Evolutionary conservation across 2,888 invertebrate genomes (phyloP).

Genomic region (Schrankia costaestrigalis): DNA sequence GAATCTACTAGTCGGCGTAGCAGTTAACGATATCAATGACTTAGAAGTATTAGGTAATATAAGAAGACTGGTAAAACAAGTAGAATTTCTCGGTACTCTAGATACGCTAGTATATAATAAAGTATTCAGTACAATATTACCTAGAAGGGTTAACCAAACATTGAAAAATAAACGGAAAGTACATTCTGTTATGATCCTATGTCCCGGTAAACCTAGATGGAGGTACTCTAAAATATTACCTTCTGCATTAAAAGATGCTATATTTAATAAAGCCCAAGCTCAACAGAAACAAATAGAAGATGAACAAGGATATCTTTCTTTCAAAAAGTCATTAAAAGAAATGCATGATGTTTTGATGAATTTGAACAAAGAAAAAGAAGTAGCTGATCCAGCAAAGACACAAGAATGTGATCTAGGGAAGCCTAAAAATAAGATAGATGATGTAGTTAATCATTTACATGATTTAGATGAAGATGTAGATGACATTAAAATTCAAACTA

Average conservation of each 20-base stretch:
- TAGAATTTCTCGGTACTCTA: constrained; percentile 73
- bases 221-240: constrained; percentile 53
- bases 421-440: constrained; percentile 42
- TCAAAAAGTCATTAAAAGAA: constrained; percentile 55
- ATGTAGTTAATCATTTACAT: constrained; percentile 52
- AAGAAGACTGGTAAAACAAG: constrained; percentile 77
- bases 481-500: constrained; percentile 52
- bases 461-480: constrained; percentile 52
- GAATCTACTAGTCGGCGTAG: constrained; percentile 81
- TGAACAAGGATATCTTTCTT: constrained; percentile 50
- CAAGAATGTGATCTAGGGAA: constrained; percentile 13
- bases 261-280: constrained; percentile 62
- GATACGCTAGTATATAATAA: constrained; percentile 75
- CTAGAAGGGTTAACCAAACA: constrained; percentile 48
- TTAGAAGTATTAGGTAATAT: constrained; percentile 80
- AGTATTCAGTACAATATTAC: constrained; percentile 58
- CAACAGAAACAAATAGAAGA: constrained; percentile 63
- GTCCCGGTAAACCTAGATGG: constrained; percentile 65
- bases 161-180: constrained; percentile 65
- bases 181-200: constrained; percentile 46
- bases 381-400: constrained; percentile 18
- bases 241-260: constrained; percentile 57
- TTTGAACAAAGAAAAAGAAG: constrained; percentile 29
- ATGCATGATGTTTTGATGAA: constrained; percentile 60
- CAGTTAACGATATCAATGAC: constrained; percentile 81